A percentile compares a stretch with the other conserved stretches of the same genome.
These are phyloP conservation scores for Nesoenas mayeri DNA, from an alignment of 2,113 vertebrate genomes.

Conservation along the genomic window DNA sequence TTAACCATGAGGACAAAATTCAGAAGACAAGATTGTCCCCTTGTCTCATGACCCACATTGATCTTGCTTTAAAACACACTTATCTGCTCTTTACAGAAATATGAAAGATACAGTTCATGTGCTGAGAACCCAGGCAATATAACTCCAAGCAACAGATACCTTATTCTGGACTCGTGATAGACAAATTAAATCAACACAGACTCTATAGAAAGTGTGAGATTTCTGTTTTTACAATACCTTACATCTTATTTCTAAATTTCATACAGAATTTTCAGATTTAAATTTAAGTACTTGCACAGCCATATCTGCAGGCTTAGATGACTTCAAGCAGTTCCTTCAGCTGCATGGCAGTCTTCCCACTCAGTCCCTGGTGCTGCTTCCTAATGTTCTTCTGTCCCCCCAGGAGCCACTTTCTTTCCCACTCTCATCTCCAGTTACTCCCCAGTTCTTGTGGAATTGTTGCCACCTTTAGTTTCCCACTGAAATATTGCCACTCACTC, in stretches of 20 bases:
- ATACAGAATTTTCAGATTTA: not conserved
- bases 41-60: not conserved
- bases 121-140: not conserved
- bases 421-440: not conserved
- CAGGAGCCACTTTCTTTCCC: not conserved
- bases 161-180: not conserved
- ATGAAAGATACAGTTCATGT: not conserved
- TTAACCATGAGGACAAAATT: not conserved
- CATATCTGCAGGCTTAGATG: not conserved
- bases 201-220: not conserved
- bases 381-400: rapidly evolving
- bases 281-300: not conserved
- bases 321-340: not conserved
- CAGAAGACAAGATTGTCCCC: not conserved
- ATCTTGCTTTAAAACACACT: not conserved
- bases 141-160: not conserved
- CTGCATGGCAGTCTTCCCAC: not conserved
- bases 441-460: not conserved
- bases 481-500: not conserved
- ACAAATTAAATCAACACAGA: not conserved
- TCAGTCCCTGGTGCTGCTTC: not conserved
- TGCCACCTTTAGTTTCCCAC: not conserved
- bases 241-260: not conserved
- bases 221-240: not conserved
- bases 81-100: not conserved